Evolutionary conservation across 2,113 vertebrate species (phyloP).

Genomic region (Rissa tridactyla): DNA sequence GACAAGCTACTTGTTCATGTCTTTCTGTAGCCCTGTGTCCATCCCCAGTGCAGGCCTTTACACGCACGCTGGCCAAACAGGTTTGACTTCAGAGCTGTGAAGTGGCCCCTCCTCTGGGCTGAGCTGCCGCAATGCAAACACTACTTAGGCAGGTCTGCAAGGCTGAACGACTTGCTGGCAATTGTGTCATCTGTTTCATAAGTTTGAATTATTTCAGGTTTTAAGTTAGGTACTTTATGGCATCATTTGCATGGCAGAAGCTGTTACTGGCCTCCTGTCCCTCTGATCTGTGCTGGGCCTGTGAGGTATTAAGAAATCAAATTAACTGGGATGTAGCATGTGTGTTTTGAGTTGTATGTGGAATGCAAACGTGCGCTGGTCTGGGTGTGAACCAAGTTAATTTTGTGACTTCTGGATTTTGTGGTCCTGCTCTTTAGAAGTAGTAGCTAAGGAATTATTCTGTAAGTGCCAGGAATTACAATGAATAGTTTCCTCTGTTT

Average conservation of each 20-base stretch:
- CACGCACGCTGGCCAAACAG: neutral
- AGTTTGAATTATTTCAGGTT: neutral
- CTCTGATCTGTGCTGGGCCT: neutral
- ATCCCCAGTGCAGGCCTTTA: neutral
- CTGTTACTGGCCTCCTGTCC: neutral
- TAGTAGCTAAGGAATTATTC: neutral
- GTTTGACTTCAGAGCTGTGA: neutral
- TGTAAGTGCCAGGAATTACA: conserved; percentile 11
- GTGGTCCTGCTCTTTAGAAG: neutral
- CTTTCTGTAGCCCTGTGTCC: neutral
- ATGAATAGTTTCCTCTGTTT: conserved; percentile 7
- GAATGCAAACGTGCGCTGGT: neutral
- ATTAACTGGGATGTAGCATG: neutral
- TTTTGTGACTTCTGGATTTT: conserved; percentile 27
- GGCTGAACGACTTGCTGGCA: neutral
- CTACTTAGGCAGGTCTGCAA: neutral
- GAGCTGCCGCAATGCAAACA: neutral
- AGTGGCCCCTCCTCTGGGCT: neutral
- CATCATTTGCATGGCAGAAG: neutral
- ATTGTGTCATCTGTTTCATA: neutral
- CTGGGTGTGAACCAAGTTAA: neutral
- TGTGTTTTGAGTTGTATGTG: neutral
- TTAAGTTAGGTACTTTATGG: neutral
- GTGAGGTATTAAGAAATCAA: neutral
- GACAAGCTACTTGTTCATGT: neutral